Percentiles rank a stretch among this genome's conserved stretches.
phyloP scores from a whole-genome alignment of 2,797 vertebrate genomes.

The Takifugu ocellatus region DNA sequence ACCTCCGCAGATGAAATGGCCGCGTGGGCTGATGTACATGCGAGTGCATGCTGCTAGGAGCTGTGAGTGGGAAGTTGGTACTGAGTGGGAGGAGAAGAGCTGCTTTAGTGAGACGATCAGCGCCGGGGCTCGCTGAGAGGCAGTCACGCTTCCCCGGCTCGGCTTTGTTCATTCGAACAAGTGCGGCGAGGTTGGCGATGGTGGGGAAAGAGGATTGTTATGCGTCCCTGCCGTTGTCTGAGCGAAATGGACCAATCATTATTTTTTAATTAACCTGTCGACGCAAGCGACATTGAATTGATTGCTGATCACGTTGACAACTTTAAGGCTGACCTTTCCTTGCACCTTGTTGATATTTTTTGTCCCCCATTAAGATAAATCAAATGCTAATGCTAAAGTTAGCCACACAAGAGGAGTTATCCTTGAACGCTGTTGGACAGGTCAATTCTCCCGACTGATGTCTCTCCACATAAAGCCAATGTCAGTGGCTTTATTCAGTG shows the following conservation, averaged over 20 bases:
- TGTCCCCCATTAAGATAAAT: too few species aligned
- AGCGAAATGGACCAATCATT: not conserved
- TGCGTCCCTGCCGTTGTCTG: conserved; percentile 5
- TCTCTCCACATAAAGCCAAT: too few species aligned
- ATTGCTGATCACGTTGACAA: too few species aligned
- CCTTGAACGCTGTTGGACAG: too few species aligned
- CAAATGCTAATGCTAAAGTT: too few species aligned
- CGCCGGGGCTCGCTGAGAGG: conserved; percentile 60
- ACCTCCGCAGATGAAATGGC: conserved; percentile 61
- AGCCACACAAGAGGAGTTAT: too few species aligned
- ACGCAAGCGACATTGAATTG: too few species aligned
- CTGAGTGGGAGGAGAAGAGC: conserved; percentile 74
- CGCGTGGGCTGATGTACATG: conserved; percentile 71
- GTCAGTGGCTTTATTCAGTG: too few species aligned
- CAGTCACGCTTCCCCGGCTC: conserved; percentile 61
- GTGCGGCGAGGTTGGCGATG: conserved; percentile 23
- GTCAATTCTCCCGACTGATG: too few species aligned
- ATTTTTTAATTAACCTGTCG: not conserved
- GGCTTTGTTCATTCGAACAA: too few species aligned
- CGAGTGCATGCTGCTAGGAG: conserved; percentile 70
- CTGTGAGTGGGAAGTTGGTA: conserved; percentile 77
- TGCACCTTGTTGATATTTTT: too few species aligned
- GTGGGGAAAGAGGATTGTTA: conserved; percentile 17
- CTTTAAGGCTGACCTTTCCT: too few species aligned
- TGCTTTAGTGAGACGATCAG: conserved; percentile 66